Evolutionary conservation across 2,113 vertebrate species (phyloP), one percentile per base, ranked within the genome.

Genomic region (Zosterops hypoxanthus): DNA sequence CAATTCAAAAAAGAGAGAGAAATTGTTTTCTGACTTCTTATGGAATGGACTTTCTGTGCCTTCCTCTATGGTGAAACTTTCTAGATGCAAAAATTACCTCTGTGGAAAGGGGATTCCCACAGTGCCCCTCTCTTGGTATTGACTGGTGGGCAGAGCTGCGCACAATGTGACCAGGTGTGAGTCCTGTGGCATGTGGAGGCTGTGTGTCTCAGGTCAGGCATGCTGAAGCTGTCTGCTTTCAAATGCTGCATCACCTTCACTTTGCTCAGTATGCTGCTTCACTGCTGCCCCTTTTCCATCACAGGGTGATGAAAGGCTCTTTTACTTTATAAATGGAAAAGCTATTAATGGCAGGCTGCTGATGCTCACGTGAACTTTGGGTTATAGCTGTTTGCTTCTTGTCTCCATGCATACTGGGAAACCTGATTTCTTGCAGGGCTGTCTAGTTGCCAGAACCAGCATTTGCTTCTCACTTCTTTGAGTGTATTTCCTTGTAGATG

Each of bases 91-190:
- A 66, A 68, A 8, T 7, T 46, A 5, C 33, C 11, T 50, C 12
- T 50, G 16, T 12, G n/a, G n/a, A 28, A 53, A 64, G 65, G 17
- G 57, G 13, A 6, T 19, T 55, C 21, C 22, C 7, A 11, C 12
- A 14, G 2, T 23, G 12, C 11, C 23, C 14, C 16, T 46, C 39
- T 66, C 72, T 44, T 36, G 7, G 22, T 1, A 0, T 5, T 47
- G 69, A 11, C 22, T 71, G 39, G n/a, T 36, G 50, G 59, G 11
- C 47, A 31, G 25, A n/a, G 29, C 26, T 52, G 41, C 11, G 8
- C 9, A 6, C 1, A 1, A 0, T 28, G 25, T 36, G 39, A 34
- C 12, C 24, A 19, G 14, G 25, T 42, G 14, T 14, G 46, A 56
- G 31, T 23, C 63, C 44, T 6, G 59, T 4, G 14, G 25, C 28